Conservation (phyloP, 1,140 invertebrate species). For the Anoplolepis gracilipes region DNA sequence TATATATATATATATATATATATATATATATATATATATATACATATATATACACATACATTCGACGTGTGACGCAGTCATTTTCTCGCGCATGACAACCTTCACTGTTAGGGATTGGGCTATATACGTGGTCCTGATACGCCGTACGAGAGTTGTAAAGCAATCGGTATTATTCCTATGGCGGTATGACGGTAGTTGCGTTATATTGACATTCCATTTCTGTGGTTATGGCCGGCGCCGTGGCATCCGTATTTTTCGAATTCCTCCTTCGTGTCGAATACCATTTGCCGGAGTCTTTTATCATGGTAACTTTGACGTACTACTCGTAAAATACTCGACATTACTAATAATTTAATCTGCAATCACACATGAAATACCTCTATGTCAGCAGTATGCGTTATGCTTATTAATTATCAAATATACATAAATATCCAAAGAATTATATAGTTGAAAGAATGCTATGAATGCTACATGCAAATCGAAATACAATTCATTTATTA, state of each 20-base stretch:
- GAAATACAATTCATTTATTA: not conserved
- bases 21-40: slow-evolving; percentile 39
- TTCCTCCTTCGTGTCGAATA: not conserved
- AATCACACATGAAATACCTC: not conserved
- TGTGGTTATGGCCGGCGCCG: slow-evolving; percentile 50
- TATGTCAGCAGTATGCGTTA: not conserved
- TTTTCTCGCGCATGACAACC: slow-evolving; percentile 59
- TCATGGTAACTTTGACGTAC: too few relatives aligned
- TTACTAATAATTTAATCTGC: not conserved
- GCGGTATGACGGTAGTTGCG: slow-evolving; percentile 64
- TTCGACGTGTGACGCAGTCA: not conserved
- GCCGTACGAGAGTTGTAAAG: slow-evolving; percentile 65
- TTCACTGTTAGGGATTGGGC: slow-evolving; percentile 55
- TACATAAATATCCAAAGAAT: not conserved
- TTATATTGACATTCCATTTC: slow-evolving; percentile 66
- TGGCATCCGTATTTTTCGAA: slow-evolving; percentile 50
- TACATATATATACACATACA: not conserved
- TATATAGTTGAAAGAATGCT: not conserved
- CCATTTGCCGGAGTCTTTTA: not conserved
- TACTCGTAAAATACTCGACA: not conserved
- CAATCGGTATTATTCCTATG: slow-evolving; percentile 71
- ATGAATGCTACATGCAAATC: not conserved
- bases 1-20: slow-evolving; percentile 42
- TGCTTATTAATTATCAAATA: not conserved
- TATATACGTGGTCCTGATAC: slow-evolving; percentile 52